Evolutionary conservation across 2,888 invertebrate genomes (phyloP), one percentile per base, ranked within the genome.

Genomic region (Tridacna gigas): DNA sequence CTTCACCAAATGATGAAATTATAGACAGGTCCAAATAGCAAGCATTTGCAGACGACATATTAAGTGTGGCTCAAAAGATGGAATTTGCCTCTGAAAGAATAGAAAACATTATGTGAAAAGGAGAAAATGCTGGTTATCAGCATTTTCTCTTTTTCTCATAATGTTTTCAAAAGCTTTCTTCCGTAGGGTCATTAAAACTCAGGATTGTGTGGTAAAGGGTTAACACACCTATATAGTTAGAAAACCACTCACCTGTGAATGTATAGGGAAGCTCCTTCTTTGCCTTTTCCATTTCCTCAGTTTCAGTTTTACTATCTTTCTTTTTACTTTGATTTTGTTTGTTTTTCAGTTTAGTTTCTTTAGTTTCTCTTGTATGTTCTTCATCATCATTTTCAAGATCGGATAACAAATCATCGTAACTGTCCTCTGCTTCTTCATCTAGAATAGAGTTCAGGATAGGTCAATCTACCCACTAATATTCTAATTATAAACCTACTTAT

Each of bases 211-310:
- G 37, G 37, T 37, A 37, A 37, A 37, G 37, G 7, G 37, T 37
- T 37, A 4, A 37, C 37, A 37, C 20, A 20, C 3, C 15, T 56
- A 3, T 56, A 56, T 20, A 56, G 20, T 56, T 5, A 56, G 15
- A 15, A 3, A 56, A 66, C 9, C 25, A 61, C 83, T 90, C 91
- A 95, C 95, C 95, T 91, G 92, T 88, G 91, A 95, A 95, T 66
- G 95, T 95, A 86, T 94, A 95, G 1, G 95, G 95, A 22, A 97
- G 93, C 91, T 97, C 96, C 86, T 95, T 94, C 81, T 95, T 94
- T 18, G 96, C 96, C 89, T 95, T 94, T 79, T 96, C 96, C 95
- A 96, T 96, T 66, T 86, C 78, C n/a, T 86, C 75, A 15, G 47
- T 74, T 37, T 45, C 80, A 20, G 56, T 56, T 61, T 61, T n/a